phyloP scores from a whole-genome alignment of 2,888 invertebrate genomes.

The Lasioglossum vierecki region DNA sequence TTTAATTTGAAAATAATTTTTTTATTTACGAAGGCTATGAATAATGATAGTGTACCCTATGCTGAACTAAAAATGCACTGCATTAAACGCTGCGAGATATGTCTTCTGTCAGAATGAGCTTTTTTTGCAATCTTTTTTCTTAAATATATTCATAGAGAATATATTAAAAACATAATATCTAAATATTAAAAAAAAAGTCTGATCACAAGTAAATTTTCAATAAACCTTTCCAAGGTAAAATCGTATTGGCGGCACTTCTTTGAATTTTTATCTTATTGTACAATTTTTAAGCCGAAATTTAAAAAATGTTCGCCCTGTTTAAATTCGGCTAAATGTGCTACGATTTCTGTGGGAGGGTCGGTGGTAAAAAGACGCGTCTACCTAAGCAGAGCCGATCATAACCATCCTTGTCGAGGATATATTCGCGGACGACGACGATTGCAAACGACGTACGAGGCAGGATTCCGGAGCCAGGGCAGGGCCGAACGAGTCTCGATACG shows the following conservation, averaged over 20 bases:
- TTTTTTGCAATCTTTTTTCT: too few species aligned
- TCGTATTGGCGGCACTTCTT: too few species aligned
- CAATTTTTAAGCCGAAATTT: background rate
- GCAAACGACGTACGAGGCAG: conserved; percentile 37
- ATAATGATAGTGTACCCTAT: too few species aligned
- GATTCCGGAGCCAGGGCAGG: conserved; percentile 30
- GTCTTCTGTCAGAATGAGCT: too few species aligned
- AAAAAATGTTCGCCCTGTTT: background rate
- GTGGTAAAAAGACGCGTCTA: conserved; percentile 22
- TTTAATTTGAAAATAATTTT: too few species aligned
- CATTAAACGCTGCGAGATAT: too few species aligned
- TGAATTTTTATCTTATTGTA: background rate
- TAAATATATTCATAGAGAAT: too few species aligned
- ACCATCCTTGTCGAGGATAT: conserved; percentile 26
- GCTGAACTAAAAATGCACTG: too few species aligned
- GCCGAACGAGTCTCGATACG: conserved; percentile 44
- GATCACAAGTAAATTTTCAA: background rate
- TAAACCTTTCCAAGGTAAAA: too few species aligned
- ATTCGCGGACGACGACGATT: conserved; percentile 19
- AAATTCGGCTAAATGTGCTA: background rate
- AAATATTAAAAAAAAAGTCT: background rate
- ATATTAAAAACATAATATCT: background rate
- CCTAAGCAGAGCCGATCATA: conserved; percentile 18
- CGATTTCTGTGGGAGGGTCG: background rate
- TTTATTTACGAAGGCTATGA: too few species aligned